These are phyloP conservation scores for Ptilorrhoa leucosticta DNA, from an alignment of 2,113 vertebrate genomes.

Conservation along the genomic window DNA sequence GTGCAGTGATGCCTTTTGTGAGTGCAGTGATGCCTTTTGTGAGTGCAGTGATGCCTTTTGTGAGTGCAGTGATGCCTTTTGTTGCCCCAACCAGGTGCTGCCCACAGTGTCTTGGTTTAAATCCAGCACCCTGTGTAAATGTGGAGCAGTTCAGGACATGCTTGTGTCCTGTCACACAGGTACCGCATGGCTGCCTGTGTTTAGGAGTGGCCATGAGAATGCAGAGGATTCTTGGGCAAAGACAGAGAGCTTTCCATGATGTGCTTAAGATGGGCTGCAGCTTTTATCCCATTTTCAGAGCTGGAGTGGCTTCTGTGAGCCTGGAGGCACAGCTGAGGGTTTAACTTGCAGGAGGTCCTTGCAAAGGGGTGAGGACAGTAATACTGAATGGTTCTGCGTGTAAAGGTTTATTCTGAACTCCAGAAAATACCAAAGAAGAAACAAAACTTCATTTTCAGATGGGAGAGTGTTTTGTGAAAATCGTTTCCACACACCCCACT, in stretches of 20 bases:
- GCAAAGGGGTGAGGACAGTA: not conserved
- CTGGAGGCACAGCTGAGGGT: not conserved
- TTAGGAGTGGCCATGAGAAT: not conserved
- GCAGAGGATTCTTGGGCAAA: not conserved
- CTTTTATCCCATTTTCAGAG: not conserved
- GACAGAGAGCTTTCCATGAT: not conserved
- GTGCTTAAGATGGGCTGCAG: not conserved
- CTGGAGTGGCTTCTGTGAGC: not conserved
- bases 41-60: not conserved
- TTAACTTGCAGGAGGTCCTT: not conserved
- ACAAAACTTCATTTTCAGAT: not conserved
- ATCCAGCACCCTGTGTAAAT: not conserved
- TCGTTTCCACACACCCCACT: not conserved
- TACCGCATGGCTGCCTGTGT: not conserved
- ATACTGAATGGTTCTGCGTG: not conserved
- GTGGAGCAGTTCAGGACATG: not conserved
- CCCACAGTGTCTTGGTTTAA: not conserved
- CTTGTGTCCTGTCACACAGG: not conserved
- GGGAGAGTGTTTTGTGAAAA: not conserved
- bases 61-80: not conserved
- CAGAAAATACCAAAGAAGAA: not conserved
- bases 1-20: not conserved
- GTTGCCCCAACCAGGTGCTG: not conserved
- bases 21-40: rapidly evolving
- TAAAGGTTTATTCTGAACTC: not conserved